A percentile compares a stretch with the other conserved stretches of the same genome.
Evolutionary conservation across 2,113 vertebrate species (phyloP).

Genomic region (Nibea albiflora): DNA sequence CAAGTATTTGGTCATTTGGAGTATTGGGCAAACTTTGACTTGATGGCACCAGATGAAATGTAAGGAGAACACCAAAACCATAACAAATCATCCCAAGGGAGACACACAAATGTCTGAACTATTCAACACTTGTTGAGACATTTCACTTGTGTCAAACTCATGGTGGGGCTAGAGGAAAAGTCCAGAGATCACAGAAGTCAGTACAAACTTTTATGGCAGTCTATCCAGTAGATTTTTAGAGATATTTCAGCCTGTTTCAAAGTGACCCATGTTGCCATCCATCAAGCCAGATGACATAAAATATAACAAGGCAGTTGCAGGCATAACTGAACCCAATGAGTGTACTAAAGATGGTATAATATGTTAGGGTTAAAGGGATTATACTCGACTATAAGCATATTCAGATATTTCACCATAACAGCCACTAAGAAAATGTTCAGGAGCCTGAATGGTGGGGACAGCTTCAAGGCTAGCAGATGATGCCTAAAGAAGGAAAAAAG

Average conservation of each 20-base stretch:
- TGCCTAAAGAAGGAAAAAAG: neutral
- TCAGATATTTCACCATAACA: neutral
- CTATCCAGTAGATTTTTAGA: neutral
- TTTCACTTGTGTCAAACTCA: neutral
- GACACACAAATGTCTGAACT: neutral
- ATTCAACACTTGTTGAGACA: neutral
- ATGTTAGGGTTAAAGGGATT: neutral
- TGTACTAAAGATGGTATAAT: neutral
- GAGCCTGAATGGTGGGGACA: neutral
- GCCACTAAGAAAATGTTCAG: neutral
- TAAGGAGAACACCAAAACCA: neutral
- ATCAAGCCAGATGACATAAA: neutral
- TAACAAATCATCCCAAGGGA: neutral
- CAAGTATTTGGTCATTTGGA: neutral
- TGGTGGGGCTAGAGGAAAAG: neutral
- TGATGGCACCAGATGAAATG: neutral
- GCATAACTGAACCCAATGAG: neutral
- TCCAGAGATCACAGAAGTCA: neutral
- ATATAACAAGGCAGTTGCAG: neutral
- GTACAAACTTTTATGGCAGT: neutral
- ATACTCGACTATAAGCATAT: neutral
- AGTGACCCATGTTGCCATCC: neutral
- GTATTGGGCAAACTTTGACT: neutral
- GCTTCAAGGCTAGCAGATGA: neutral
- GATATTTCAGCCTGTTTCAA: neutral